Conservation (phyloP, 2,797 vertebrate species). For the Ctenopoma multispine region DNA sequence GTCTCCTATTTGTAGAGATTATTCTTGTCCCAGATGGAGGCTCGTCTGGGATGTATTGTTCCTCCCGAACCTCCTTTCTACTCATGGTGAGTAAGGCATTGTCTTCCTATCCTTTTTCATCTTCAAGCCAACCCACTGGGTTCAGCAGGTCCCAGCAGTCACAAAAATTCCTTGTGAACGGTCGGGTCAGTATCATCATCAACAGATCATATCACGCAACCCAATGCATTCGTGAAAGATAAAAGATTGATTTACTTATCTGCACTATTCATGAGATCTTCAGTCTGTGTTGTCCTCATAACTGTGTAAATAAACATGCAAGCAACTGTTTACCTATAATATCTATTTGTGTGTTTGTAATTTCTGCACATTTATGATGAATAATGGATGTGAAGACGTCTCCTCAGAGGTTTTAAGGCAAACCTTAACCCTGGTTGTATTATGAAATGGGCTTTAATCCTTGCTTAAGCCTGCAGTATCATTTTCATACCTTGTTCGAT, state of each 20-base stretch:
- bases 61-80: constrained; percentile 10
- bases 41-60: not conserved
- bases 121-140: constrained; percentile 8
- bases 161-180: constrained; percentile 44
- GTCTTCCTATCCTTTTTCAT: constrained; percentile 13
- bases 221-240: constrained; percentile 56
- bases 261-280: constrained; percentile 62
- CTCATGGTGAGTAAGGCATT: constrained; percentile 13
- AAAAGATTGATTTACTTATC: constrained; percentile 60
- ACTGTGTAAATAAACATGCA: constrained; percentile 59
- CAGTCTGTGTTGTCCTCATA: constrained; percentile 36
- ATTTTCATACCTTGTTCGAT: constrained; percentile 39
- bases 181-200: constrained; percentile 49
- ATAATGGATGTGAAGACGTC: constrained; percentile 69
- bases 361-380: constrained; percentile 54
- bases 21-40: not conserved
- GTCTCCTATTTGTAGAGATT: not conserved
- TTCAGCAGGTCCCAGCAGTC: constrained; percentile 15
- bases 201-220: constrained; percentile 48
- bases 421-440: constrained; percentile 61
- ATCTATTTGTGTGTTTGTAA: constrained; percentile 36
- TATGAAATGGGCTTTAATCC: constrained; percentile 62
- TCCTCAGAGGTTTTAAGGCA: constrained; percentile 48
- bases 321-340: constrained; percentile 42
- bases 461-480: constrained; percentile 41